Evolutionary conservation across 2,888 invertebrate genomes (phyloP), one percentile per base, ranked within the genome.

Genomic region (Nymphalis urticae): DNA sequence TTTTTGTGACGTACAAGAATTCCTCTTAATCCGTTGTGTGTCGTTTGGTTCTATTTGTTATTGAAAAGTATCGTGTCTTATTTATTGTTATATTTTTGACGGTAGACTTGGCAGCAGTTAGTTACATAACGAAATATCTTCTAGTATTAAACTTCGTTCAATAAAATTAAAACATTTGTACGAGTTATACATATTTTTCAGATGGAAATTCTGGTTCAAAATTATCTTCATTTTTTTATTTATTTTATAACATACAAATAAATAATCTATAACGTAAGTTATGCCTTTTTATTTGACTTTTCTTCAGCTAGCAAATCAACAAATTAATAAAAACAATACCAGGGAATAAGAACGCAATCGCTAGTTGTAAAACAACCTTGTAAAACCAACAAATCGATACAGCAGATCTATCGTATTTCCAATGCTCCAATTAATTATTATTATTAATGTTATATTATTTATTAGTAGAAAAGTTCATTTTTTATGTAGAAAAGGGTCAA

Each of bases 1-100:
- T 82, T 86, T 88, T 87, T 88, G 85, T 83, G 84, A 83, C 82
- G 80, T 77, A 75, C 76, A 80, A 76, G 77, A 77, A 82, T 86
- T 86, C 87, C 88, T 88, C 85, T 85, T 88, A 86, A 88, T 87
- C 86, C 79, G 62, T 58, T 66, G 68, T 67, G 63, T 71, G 56
- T 64, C 67, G 64, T 58, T 66, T 56, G 66, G 54, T 58, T 5
- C 9, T 58, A 42, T 36, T 51, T 50, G 27, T 17, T 62, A 62
- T 63, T 51, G 32, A 24, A 63, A 24, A 10, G 51, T 36, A 32
- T 50, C 1, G 42, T 63, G 17, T 24, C 10, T 27, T 8, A 32
- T 56, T 56, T 56, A 16, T 42, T 17, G 32, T 19, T 32, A 42
- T 10, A n/a, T 2, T 42, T 42, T 16, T 50, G 19, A 19, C 19